Percentiles rank a stretch among this genome's conserved stretches.
These are phyloP conservation scores for Ferrisia virgata DNA, from an alignment of 2,888 invertebrate species.

Conservation along the genomic window DNA sequence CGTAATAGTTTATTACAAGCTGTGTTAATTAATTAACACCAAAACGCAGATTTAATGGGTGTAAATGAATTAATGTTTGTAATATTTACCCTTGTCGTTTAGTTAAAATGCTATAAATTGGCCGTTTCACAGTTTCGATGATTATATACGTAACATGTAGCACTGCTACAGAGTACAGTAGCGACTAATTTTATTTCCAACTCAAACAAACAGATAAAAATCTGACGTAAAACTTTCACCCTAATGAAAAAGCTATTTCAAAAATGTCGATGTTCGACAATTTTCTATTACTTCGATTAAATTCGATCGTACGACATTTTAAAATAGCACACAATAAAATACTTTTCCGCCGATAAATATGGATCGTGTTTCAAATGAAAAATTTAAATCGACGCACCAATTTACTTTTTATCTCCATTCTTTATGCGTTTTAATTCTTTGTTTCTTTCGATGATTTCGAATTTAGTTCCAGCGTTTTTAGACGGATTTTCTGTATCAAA, in stretches of 20 bases:
- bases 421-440: no score
- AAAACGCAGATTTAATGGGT: conserved; percentile 25
- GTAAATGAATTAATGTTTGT: conserved; percentile 32
- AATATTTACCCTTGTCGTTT: conserved; percentile 16
- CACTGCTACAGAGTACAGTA: neutral
- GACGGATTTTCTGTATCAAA: no score
- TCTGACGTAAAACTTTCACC: conserved; percentile 19
- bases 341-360: neutral
- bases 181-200: conserved; percentile 10
- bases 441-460: no score
- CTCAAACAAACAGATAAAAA: conserved; percentile 21
- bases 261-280: neutral
- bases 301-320: neutral
- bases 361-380: neutral
- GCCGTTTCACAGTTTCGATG: conserved; percentile 13
- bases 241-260: neutral
- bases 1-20: conserved; percentile 24
- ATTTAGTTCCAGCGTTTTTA: no score
- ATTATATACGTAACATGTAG: no score
- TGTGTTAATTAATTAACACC: conserved; percentile 15
- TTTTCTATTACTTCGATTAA: neutral
- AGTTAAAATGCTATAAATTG: conserved; percentile 17
- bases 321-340: neutral
- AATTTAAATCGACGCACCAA: no score
- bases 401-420: no score